Base-by-base conservation (phyloP, 2,888 invertebrate genomes). In the Sinhomidia bicolor region DNA sequence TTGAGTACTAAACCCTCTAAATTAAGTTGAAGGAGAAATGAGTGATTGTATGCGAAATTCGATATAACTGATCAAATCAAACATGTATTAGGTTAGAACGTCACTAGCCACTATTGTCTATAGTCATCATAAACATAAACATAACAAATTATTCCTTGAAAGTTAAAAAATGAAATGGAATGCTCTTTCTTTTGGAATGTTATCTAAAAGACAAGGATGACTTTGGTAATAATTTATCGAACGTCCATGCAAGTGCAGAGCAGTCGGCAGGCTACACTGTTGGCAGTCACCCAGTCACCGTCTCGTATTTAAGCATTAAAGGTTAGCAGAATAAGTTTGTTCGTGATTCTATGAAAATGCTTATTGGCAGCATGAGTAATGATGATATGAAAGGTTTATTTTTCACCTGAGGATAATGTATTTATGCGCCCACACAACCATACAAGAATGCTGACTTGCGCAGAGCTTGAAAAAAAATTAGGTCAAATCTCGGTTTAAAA, bases 401-500 rank as follows among this genome's bases (percentile, higher is more conserved):
- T 4, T 54, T 17, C 17, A n/a, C 54, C 17, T 54, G 17, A 54
- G 54, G 54, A 54, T 14, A 14, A 47, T 47, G 2, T 47, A 47
- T 3, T 14, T 47, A 47, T 47, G 47, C 36, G 36, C 36, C 4
- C 7, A 7, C 3, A 36, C 36, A 36, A 6, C n/a, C 6, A 54
- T 6, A n/a, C 54, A 23, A 62, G 62, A 14, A 6, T 68, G 36
- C 3, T 9, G n/a, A 68, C 36, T 17, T 14, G 65, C n/a, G 26
- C 65, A 14, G 3, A 68, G 10, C 36, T n/a, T 68, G 17, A 14
- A 9, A 10, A 65, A 65, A 20, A 62, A 3, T 36, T 68, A 36
- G 68, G 68, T 68, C 68, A 68, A 68, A 36, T 20, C 68, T 68
- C 1, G 68, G 17, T 68, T 68, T 68, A 68, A 68, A 36, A 36